Percentiles rank a stretch among this genome's conserved stretches.
phyloP scores from a whole-genome alignment of 2,113 vertebrate species.

The Alouatta palliata region DNA sequence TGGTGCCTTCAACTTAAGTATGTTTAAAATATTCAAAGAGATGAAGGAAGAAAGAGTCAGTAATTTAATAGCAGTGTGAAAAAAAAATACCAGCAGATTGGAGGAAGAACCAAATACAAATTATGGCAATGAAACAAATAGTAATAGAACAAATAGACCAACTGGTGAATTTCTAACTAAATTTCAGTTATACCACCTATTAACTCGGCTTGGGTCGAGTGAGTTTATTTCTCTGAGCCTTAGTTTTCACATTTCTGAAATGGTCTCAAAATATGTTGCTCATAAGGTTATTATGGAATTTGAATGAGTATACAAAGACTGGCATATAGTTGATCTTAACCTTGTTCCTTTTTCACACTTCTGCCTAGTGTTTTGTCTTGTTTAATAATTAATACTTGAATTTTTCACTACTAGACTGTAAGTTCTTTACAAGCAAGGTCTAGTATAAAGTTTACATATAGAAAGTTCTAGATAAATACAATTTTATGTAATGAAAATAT shows the following conservation, averaged over 20 bases:
- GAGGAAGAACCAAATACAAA: not conserved
- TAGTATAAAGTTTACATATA: not conserved
- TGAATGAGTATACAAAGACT: not conserved
- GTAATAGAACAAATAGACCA: not conserved
- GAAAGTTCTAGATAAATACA: not conserved
- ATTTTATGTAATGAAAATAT: not conserved
- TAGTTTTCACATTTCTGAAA: not conserved
- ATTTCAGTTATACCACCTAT: not conserved
- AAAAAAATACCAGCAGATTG: not conserved
- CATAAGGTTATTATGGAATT: not conserved
- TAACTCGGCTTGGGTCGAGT: not conserved
- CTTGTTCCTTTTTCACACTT: not conserved
- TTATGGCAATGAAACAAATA: not conserved
- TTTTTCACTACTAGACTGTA: not conserved
- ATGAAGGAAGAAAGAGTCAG: not conserved
- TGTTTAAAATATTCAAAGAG: conserved; percentile 6
- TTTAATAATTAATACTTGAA: not conserved
- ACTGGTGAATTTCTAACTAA: conserved; percentile 10
- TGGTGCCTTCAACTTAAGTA: not conserved
- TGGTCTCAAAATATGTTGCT: not conserved
- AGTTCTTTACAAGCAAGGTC: not conserved
- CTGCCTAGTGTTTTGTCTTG: not conserved
- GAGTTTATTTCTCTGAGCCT: not conserved
- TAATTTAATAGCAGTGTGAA: not conserved
- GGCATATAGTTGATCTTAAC: not conserved